These are phyloP conservation scores for Troglohyphantes excavatus DNA, from an alignment of 2,888 invertebrate genomes.

Conservation along the genomic window DNA sequence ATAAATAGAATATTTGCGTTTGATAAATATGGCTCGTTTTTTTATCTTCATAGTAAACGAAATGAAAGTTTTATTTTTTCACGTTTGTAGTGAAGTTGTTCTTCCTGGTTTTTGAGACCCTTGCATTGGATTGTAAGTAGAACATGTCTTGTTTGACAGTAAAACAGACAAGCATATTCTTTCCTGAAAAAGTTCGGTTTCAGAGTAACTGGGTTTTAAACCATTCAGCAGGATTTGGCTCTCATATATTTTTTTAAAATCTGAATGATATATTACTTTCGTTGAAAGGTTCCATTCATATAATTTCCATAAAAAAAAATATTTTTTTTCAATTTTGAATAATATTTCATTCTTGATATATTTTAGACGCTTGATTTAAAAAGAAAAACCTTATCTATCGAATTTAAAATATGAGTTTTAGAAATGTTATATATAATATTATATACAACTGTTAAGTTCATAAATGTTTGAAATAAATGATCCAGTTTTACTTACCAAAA, in stretches of 20 bases:
- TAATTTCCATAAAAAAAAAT: not conserved
- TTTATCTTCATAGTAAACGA: conserved; percentile 19
- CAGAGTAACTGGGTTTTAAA: not conserved
- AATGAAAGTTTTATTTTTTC: conserved; percentile 3
- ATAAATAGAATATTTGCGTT: not conserved
- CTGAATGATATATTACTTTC: not conserved
- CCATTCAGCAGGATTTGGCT: not conserved
- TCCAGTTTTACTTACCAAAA: no score
- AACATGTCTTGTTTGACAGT: not conserved
- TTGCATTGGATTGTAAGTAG: conserved; percentile 21
- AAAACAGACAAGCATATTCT: not conserved
- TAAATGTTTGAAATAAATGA: no score
- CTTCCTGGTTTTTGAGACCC: not conserved
- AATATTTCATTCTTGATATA: no score
- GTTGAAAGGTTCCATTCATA: not conserved
- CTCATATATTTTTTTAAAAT: not conserved
- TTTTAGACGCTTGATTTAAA: no score
- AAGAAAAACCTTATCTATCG: no score
- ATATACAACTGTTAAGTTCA: no score
- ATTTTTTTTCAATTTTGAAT: not conserved
- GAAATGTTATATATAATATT: no score
- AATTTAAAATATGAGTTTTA: no score
- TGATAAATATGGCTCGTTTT: not conserved
- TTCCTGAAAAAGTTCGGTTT: not conserved
- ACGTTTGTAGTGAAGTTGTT: not conserved